Evolutionary conservation across 2,797 vertebrate genomes (phyloP).

Genomic region (Hydrocynus forskahlii): DNA sequence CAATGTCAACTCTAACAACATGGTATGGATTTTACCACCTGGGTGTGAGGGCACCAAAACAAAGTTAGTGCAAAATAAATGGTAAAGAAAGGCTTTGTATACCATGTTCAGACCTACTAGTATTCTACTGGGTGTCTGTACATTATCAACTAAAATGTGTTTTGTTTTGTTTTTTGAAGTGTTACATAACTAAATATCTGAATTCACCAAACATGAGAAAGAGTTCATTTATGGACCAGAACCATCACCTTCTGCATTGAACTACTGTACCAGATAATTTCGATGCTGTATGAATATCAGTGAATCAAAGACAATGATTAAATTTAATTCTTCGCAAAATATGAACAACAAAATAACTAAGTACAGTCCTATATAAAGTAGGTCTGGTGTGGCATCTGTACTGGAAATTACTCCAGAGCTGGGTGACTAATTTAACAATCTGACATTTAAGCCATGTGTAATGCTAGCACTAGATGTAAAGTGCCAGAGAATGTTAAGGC

Average conservation of each 20-base stretch:
- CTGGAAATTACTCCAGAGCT: slow-evolving; percentile 21
- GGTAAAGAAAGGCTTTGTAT: neutral
- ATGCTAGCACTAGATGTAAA: slow-evolving; percentile 39
- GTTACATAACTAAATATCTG: neutral
- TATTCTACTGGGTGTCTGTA: neutral
- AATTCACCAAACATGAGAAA: neutral
- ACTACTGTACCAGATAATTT: neutral
- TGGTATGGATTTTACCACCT: slow-evolving; percentile 24
- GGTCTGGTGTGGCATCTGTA: slow-evolving; percentile 11
- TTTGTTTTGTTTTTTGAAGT: neutral
- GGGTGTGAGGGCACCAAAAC: slow-evolving; percentile 8
- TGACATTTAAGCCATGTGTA: slow-evolving; percentile 54
- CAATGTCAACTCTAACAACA: slow-evolving; percentile 37
- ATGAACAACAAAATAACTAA: slow-evolving; percentile 9
- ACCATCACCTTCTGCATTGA: neutral
- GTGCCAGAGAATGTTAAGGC: slow-evolving; percentile 50
- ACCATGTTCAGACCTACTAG: neutral
- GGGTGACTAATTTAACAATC: slow-evolving; percentile 52
- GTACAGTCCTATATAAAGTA: slow-evolving; percentile 8
- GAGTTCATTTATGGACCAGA: neutral
- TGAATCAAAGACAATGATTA: too few species aligned
- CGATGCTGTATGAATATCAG: neutral
- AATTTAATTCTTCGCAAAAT: neutral
- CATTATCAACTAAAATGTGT: neutral
- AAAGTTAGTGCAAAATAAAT: slow-evolving; percentile 1